A percentile compares a stretch with the other conserved stretches of the same genome.
These are phyloP conservation scores for Dryobotodes eremita DNA, from an alignment of 2,888 invertebrate species.

Conservation along the genomic window DNA sequence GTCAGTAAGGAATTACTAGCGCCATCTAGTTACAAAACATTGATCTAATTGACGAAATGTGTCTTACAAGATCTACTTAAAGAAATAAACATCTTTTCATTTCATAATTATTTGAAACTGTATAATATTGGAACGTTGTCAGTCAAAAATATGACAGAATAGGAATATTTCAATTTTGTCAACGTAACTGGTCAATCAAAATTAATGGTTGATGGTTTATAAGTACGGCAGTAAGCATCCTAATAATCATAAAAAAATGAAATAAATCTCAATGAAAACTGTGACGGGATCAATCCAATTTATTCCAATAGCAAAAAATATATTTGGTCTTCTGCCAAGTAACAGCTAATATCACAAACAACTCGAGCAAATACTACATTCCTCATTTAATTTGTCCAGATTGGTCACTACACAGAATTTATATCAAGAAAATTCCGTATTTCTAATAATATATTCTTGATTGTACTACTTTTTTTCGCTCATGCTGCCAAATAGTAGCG, in stretches of 20 bases:
- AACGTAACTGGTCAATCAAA: too few relatives aligned
- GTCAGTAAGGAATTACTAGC: too few relatives aligned
- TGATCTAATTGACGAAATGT: too few relatives aligned
- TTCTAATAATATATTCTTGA: constrained; percentile 18
- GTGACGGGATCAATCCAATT: constrained; percentile 11
- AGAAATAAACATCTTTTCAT: too few relatives aligned
- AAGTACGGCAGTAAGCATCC: too few relatives aligned
- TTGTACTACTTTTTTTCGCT: constrained; percentile 31
- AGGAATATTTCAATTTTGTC: too few relatives aligned
- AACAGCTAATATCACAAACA: constrained; percentile 27
- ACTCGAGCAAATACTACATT: constrained; percentile 37
- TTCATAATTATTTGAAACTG: too few relatives aligned
- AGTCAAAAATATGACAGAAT: too few relatives aligned
- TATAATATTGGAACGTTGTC: too few relatives aligned
- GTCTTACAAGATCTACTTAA: too few relatives aligned
- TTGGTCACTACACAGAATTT: constrained; percentile 40
- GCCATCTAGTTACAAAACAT: too few relatives aligned
- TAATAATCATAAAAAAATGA: not conserved
- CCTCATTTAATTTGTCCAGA: constrained; percentile 36
- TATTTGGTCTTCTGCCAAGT: constrained; percentile 23
- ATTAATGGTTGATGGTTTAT: too few relatives aligned
- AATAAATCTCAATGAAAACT: constrained; percentile 1
- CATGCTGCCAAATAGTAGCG: constrained; percentile 27
- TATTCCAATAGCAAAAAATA: constrained; percentile 17
- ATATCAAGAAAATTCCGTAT: constrained; percentile 26